Evolutionary conservation across 2,113 vertebrate genomes (phyloP).

Genomic region (Scomber colias): DNA sequence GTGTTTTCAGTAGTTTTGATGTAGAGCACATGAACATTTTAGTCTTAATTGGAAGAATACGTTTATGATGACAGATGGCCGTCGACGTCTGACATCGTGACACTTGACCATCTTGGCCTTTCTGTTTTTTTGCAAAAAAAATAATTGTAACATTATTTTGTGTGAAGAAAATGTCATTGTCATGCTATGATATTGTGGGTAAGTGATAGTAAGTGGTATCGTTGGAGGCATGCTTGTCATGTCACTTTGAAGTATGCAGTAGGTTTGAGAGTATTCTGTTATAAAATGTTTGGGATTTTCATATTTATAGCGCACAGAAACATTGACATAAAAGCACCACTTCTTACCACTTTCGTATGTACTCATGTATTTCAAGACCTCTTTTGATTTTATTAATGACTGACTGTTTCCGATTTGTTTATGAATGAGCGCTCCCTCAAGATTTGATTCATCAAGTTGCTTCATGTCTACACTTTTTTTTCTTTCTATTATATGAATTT

Average conservation of each 20-base stretch:
- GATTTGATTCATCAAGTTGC: constrained; percentile 56
- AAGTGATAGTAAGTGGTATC: constrained; percentile 30
- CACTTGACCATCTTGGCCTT: constrained; percentile 76
- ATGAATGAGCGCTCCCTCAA: constrained; percentile 54
- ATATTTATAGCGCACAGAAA: constrained; percentile 51
- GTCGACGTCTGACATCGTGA: constrained; percentile 54
- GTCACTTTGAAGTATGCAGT: constrained; percentile 32
- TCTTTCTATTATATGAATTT: constrained; percentile 69
- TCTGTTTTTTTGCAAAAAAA: constrained; percentile 51
- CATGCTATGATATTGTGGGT: constrained; percentile 43
- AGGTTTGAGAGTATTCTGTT: constrained; percentile 39
- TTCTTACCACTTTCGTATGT: constrained; percentile 52
- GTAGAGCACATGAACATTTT: constrained; percentile 66
- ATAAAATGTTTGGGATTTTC: constrained; percentile 41
- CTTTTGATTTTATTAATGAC: constrained; percentile 42
- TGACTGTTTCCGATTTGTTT: constrained; percentile 48
- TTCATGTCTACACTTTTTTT: constrained; percentile 48
- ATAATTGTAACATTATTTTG: constrained; percentile 49
- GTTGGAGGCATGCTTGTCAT: constrained; percentile 32
- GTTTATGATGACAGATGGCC: constrained; percentile 55
- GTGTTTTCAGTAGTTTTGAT: constrained; percentile 70
- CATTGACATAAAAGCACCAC: constrained; percentile 31
- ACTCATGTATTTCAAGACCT: constrained; percentile 45
- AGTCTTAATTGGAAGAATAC: constrained; percentile 48
- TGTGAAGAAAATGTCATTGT: constrained; percentile 52